Base-by-base conservation (phyloP, 2,888 invertebrate species). In the Cremastinae sp. region DNA sequence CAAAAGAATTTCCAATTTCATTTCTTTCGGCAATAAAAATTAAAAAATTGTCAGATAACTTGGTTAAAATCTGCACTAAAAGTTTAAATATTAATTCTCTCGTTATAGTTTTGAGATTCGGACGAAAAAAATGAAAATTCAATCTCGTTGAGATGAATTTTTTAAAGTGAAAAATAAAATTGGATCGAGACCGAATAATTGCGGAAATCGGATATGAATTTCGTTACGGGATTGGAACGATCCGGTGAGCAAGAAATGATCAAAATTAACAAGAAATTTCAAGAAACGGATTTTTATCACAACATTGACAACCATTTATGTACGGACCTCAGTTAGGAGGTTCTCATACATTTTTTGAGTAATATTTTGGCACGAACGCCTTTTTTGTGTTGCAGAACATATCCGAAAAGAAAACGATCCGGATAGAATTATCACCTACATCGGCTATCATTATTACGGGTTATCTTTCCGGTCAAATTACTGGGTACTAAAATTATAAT, bases 371-470 rank as follows among this genome's bases (percentile, higher is more conserved):
- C n/a, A n/a, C n/a, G n/a, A 37, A 12, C 43, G 45, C 10, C n/a
- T 35, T 16, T 55, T 51, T 53, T 66, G 49, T 75, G 70, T 87
- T 86, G 22, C 81, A 89, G 89, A 82, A 83, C 79, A 73, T 78
- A 35, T 65, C 79, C 7, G 80, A 80, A 28, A 78, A 84, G 1
- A 62, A 79, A 22, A 79, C 82, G 47, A 68, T 87, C 43, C 81
- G 81, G 35, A 58, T 80, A 65, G 80, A 81, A 65, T 75, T 89
- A 14, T 83, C 82, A 74, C 82, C 86, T 45, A 86, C 87, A 37
- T 86, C 88, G 1, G 82, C 88, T 0, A 79, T 89, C 55, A 83
- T 89, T 73, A 73, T 89, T 39, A 89, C 85, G 49, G 89, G 89
- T 72, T 89, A 87, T 78, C 81, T 89, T 76, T 86, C 88, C 20